A percentile compares a stretch with the other conserved stretches of the same genome.
These are phyloP conservation scores for Drosophila prolongata DNA, from an alignment of 2,888 invertebrate genomes.

Conservation along the genomic window DNA sequence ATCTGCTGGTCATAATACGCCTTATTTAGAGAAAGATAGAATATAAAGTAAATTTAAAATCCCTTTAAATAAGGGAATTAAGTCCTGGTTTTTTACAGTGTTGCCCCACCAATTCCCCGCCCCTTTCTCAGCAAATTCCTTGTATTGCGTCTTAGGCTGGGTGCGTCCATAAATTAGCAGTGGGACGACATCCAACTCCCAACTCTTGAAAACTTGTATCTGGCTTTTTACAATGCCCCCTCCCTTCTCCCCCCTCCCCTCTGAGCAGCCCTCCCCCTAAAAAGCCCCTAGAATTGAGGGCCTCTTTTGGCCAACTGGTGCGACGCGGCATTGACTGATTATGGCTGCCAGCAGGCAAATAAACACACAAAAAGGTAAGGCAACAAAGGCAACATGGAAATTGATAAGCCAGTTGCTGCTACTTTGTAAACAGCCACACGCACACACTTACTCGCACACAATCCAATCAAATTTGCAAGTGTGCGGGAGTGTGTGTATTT, in stretches of 20 bases:
- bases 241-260: no score
- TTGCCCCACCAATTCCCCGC: neutral
- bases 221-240: constrained; percentile 50
- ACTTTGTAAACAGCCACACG: constrained; percentile 38
- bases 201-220: constrained; percentile 64
- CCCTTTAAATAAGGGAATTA: no score
- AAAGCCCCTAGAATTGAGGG: neutral
- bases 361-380: constrained; percentile 52
- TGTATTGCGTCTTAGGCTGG: constrained; percentile 19
- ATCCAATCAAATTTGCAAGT: constrained; percentile 4
- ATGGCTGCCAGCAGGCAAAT: constrained; percentile 59
- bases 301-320: constrained; percentile 37
- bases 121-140: neutral
- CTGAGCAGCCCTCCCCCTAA: neutral
- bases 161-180: constrained; percentile 64
- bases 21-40: no score
- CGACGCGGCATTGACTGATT: constrained; percentile 62
- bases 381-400: constrained; percentile 49
- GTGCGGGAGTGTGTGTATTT: constrained; percentile 32
- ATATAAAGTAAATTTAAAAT: no score
- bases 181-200: constrained; percentile 44
- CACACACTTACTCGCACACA: neutral
- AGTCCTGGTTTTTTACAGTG: neutral
- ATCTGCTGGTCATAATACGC: no score
- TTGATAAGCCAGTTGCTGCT: constrained; percentile 65